phyloP scores from a whole-genome alignment of 2,888 invertebrate genomes.

The Darwinula stevensoni region DNA sequence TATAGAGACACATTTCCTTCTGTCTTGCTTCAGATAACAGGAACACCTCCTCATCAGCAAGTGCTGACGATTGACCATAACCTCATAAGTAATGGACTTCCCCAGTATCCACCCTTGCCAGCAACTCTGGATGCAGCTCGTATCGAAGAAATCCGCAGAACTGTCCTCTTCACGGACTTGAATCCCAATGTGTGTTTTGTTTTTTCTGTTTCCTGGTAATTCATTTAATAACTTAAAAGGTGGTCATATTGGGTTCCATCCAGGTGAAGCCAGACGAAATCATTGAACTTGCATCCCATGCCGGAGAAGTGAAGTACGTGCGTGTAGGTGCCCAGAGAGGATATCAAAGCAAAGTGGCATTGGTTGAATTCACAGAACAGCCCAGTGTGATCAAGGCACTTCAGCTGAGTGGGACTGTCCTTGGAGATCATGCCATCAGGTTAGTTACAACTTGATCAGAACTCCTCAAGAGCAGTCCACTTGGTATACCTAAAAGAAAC shows the following conservation, averaged over 20 bases:
- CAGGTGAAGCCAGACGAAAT: slow-evolving; percentile 47
- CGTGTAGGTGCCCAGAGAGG: no score
- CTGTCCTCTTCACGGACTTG: slow-evolving; percentile 55
- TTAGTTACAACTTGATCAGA: no score
- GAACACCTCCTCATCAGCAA: slow-evolving; percentile 48
- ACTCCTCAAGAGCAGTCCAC: no score
- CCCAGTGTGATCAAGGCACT: slow-evolving; percentile 56
- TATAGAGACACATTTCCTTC: slow-evolving; percentile 4
- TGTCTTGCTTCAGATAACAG: slow-evolving; percentile 26
- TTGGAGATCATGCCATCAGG: no score
- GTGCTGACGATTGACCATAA: slow-evolving; percentile 71
- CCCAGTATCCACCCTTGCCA: slow-evolving; percentile 68
- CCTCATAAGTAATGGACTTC: slow-evolving; percentile 43
- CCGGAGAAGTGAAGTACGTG: slow-evolving; percentile 81
- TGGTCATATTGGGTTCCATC: no score
- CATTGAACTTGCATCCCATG: slow-evolving; percentile 55
- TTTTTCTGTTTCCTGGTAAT: background rate
- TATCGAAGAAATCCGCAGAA: slow-evolving; percentile 85
- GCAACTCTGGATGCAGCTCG: slow-evolving; percentile 57
- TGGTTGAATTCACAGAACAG: slow-evolving; percentile 83
- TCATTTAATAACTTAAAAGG: background rate
- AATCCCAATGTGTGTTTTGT: slow-evolving; percentile 26
- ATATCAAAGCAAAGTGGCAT: slow-evolving; percentile 24
- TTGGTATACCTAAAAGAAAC: no score
- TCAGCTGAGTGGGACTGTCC: slow-evolving; percentile 35